Evolutionary conservation across 1,140 invertebrate genomes (phyloP), one percentile per base, ranked within the genome.

Genomic region (Agraylea sexmaculata): DNA sequence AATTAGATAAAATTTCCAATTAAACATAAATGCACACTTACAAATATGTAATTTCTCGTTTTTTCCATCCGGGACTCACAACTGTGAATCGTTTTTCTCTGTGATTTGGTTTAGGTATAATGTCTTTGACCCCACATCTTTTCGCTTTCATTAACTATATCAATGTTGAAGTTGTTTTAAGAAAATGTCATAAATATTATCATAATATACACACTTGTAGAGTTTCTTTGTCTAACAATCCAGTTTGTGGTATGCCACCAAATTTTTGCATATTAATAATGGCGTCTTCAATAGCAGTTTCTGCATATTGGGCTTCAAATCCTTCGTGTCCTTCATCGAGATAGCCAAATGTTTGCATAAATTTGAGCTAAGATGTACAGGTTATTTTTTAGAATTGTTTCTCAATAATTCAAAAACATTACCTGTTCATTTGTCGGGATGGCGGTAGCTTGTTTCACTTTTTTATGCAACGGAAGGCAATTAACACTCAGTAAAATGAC

Each of bases 91-190:
- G 52, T 45, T 75, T 75, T 19, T 42, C 49, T 13, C 70, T 47
- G 29, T 40, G 52, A 23, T 23, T 52, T 52, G 19, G 54, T 43
- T 34, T 54, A 49, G 56, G 22, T 12, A 78, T 66, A 46, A 78
- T 65, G 48, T 80, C 78, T 33, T 72, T 70, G 6, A 78, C 68
- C 16, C 80, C 80, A 55, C 80, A 83, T 27, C 79, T 58, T 21
- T 65, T 70, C 37, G 62, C 68, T 29, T 60, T 67, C 57, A 83
- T 70, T 5, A 80, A 54, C 75, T 78, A 47, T 4, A 35, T 42
- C 38, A 18, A 37, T 25, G 20, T 21, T 38, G 25, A 39, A 23
- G 6, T 36, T 34, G 22, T n/a, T 8, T 33, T 36, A 34, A 13
- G 17, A 22, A 11, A 31, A 31, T 31, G 13, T 31, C 10, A 31